Evolutionary conservation across 2,888 invertebrate genomes (phyloP), one percentile per base, ranked within the genome.

Genomic region (Brachynemurus nebulosus): DNA sequence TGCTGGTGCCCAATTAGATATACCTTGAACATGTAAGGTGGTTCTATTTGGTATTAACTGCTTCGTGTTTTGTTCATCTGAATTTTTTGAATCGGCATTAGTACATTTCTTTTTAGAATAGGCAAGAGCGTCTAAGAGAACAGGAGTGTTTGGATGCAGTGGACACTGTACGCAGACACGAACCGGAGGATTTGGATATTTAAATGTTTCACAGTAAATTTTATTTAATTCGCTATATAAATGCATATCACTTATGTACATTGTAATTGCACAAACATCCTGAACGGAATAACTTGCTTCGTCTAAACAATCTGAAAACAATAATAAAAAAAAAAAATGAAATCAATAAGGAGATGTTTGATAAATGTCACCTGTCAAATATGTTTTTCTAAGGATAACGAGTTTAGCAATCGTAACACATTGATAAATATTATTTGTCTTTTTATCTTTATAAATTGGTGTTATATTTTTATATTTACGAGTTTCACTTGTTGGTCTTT

Each of bases 1-100:
- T 47, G 93, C 92, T 1, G 95, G 93, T n/a, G 93, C 92, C 95
- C 95, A 95, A 63, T 95, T 92, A 20, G 92, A 93, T 55, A 93
- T 79, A 49, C 92, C 85, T 66, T 93, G 93, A 33, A 95, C 92
- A 61, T 95, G 93, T 85, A 93, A 86, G 6, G 86, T 86, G 49
- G 38, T n/a, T 19, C 38, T 16, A 27, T 23, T 27, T 12, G 18
- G 16, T n/a, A n/a, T n/a, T n/a, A n/a, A n/a, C n/a, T n/a, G n/a
- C 2, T 57, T 55, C 18, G 68, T 68, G 39, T 55, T 54, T 2
- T 57, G 55, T 17, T 69, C 69, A 40, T 55, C 55, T 40, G 54
- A 56, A 40, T 17, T 52, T 55, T 7, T 52, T 66, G 41, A 42
- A 20, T 48, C 42, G 12, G 19, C 37, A 49, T 63, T 61, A 37